phyloP scores from a whole-genome alignment of 1,140 invertebrate species.

The Pollicipes pollicipes region DNA sequence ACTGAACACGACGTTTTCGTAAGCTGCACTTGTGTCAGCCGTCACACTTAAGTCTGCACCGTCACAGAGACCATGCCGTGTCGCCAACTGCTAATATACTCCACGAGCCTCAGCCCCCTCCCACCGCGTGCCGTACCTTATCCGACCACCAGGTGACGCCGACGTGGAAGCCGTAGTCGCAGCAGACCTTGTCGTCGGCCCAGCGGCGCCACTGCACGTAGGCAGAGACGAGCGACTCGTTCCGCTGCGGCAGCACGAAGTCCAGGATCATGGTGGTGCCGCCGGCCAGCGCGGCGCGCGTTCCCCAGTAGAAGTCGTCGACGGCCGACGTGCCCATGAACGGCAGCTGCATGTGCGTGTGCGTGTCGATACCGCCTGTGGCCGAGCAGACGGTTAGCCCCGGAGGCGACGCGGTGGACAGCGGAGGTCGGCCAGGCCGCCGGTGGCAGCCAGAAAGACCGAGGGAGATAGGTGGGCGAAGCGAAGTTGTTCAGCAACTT shows the following conservation, averaged over 20 bases:
- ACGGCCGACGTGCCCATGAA: conserved; percentile 63
- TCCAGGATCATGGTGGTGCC: conserved; percentile 66
- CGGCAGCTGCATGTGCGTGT: conserved; percentile 71
- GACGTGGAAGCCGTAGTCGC: conserved; percentile 88
- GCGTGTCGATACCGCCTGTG: conserved; percentile 62
- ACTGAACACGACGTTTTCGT: too few species aligned
- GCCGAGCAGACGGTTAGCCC: conserved; percentile 9
- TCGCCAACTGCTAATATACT: too few species aligned
- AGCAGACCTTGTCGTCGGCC: conserved; percentile 92
- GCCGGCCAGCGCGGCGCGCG: conserved; percentile 69
- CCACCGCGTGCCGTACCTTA: conserved; percentile 22
- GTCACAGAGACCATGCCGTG: too few species aligned
- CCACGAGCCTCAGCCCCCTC: too few species aligned
- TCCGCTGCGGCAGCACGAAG: conserved; percentile 38
- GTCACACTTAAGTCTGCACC: too few species aligned
- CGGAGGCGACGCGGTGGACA: too few species aligned
- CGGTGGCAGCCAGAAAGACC: too few species aligned
- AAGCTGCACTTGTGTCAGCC: too few species aligned
- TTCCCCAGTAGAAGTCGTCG: conserved; percentile 81
- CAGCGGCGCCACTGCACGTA: conserved; percentile 75
- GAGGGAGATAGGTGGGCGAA: too few species aligned
- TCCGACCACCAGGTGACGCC: conserved; percentile 78
- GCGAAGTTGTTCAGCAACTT: too few species aligned
- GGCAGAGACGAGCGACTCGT: conserved; percentile 70
- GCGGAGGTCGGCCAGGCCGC: too few species aligned